These are phyloP conservation scores for Cheilosia urbana DNA, from an alignment of 2,888 invertebrate species.

Conservation along the genomic window DNA sequence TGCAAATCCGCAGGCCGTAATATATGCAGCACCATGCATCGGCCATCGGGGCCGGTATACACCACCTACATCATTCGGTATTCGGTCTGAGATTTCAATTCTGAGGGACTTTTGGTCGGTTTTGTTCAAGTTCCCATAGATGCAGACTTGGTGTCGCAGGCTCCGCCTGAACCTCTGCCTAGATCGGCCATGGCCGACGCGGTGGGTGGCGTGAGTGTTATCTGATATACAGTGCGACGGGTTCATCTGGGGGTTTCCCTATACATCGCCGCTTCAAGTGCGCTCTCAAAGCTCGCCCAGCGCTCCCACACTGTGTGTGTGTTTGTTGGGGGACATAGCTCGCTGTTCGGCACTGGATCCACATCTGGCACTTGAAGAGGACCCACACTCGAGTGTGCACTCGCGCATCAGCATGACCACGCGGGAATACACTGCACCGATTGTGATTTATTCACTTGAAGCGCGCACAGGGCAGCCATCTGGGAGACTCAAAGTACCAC, in stretches of 20 bases:
- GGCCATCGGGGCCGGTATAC: constrained; percentile 55
- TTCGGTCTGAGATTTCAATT: constrained; percentile 72
- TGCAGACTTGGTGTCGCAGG: background rate
- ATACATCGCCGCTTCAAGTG: constrained; percentile 44
- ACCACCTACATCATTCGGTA: constrained; percentile 59
- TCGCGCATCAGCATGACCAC: constrained; percentile 60
- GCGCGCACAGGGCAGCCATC: constrained; percentile 68
- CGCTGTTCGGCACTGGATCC: constrained; percentile 46
- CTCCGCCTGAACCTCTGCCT: constrained; percentile 54
- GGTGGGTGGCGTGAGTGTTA: constrained; percentile 75
- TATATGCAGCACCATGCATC: constrained; percentile 72
- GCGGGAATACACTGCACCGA: constrained; percentile 68
- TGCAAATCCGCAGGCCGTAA: constrained; percentile 53
- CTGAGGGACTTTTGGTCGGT: constrained; percentile 56
- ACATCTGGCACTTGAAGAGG: constrained; percentile 71
- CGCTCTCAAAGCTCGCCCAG: constrained; percentile 48
- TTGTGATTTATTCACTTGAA: constrained; percentile 74
- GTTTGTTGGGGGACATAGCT: constrained; percentile 57
- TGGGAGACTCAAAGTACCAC: constrained; percentile 68
- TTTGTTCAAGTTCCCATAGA: constrained; percentile 51
- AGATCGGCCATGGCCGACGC: constrained; percentile 59
- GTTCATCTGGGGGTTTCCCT: constrained; percentile 73
- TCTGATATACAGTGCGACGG: constrained; percentile 69
- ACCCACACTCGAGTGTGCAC: constrained; percentile 60
- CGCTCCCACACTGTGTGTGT: constrained; percentile 41